Evolutionary conservation across 2,888 invertebrate genomes (phyloP).

Genomic region (Osmoderma eremita): DNA sequence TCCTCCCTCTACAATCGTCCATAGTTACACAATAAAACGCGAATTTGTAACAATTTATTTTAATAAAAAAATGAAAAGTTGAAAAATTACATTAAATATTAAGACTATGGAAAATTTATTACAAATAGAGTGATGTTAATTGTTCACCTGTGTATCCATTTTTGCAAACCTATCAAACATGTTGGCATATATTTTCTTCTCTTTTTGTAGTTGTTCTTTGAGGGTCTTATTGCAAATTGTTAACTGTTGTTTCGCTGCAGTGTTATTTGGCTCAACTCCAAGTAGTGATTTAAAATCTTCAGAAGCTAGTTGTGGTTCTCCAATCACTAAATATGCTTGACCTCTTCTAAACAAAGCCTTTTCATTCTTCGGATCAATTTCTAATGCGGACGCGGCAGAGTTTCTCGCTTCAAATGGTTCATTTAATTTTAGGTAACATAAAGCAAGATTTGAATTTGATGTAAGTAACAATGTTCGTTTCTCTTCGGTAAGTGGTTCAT

Average conservation of each 20-base stretch:
- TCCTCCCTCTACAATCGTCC: conserved; percentile 73
- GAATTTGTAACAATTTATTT: conserved; percentile 32
- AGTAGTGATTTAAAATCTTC: conserved; percentile 82
- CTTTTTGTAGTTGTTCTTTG: conserved; percentile 79
- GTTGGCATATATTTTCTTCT: conserved; percentile 89
- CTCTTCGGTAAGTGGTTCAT: conserved; percentile 56
- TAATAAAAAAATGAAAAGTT: conserved; percentile 26
- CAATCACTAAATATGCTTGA: conserved; percentile 78
- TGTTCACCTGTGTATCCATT: conserved; percentile 76
- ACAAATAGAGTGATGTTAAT: conserved; percentile 25
- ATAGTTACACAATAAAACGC: conserved; percentile 46
- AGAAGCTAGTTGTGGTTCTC: conserved; percentile 81
- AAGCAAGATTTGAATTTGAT: conserved; percentile 81
- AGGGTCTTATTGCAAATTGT: conserved; percentile 76
- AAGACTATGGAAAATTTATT: conserved; percentile 5
- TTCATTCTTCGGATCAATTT: conserved; percentile 78
- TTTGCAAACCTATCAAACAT: conserved; percentile 95
- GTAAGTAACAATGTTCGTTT: conserved; percentile 72
- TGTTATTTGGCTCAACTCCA: conserved; percentile 84
- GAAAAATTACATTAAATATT: conserved; percentile 32
- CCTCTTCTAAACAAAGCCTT: conserved; percentile 93
- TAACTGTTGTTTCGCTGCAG: conserved; percentile 85
- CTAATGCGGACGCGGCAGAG: conserved; percentile 81
- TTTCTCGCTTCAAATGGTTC: conserved; percentile 77
- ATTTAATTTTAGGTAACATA: conserved; percentile 82